These are phyloP conservation scores for Xerus inauris DNA, from an alignment of 2,113 vertebrate species.

Conservation along the genomic window DNA sequence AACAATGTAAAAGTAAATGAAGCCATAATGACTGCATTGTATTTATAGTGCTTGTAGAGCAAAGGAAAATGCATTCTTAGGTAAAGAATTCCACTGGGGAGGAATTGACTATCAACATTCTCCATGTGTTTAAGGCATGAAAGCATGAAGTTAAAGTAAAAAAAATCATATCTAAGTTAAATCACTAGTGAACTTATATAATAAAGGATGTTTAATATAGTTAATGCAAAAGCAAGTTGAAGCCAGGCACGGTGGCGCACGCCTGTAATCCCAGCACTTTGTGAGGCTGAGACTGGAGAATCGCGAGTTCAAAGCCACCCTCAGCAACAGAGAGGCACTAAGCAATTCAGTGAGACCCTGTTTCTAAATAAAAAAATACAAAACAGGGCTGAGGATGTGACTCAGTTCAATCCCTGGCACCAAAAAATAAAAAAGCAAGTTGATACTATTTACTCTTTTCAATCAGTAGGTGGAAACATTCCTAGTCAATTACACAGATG, in stretches of 20 bases:
- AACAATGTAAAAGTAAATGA: constrained; percentile 58
- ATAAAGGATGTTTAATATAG: neutral
- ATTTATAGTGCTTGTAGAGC: constrained; percentile 62
- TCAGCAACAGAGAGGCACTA: too few species aligned
- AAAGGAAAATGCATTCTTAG: constrained; percentile 58
- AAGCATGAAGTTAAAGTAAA: constrained; percentile 50
- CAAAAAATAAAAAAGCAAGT: constrained; percentile 31
- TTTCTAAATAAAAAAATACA: too few species aligned
- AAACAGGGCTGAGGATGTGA: too few species aligned
- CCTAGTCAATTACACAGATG: neutral
- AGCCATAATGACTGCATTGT: constrained; percentile 38
- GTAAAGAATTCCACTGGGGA: constrained; percentile 29
- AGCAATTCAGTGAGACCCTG: too few species aligned
- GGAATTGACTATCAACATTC: constrained; percentile 55
- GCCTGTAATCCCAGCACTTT: too few species aligned
- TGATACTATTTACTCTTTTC: constrained; percentile 27
- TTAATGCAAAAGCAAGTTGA: constrained; percentile 31
- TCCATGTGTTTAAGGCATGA: constrained; percentile 52
- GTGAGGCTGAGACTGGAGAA: too few species aligned
- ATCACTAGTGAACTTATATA: neutral
- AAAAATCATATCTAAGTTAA: constrained; percentile 60
- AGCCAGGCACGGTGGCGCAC: too few species aligned
- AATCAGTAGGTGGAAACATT: constrained; percentile 10
- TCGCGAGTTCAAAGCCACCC: too few species aligned
- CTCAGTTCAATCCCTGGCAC: too few species aligned